Conservation (phyloP, 2,113 vertebrate genomes). For the Atrichornis clamosus region DNA sequence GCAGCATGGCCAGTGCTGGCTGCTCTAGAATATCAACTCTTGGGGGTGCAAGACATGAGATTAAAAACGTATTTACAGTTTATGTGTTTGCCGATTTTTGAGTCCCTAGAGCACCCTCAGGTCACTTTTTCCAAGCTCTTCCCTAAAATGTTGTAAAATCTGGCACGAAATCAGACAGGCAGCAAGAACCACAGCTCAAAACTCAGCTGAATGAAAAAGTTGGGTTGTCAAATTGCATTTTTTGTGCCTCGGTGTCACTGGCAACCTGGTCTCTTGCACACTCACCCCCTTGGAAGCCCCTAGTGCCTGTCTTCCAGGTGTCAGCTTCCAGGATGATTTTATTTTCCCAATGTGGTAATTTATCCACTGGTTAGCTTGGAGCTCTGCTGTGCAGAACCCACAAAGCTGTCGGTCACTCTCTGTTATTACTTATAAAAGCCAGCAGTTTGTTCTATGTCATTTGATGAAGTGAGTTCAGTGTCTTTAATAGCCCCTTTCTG, state of each 20-base stretch:
- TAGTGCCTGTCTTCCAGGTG: neutral
- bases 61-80: neutral
- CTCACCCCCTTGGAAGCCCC: neutral
- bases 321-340: neutral
- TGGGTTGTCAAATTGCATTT: neutral
- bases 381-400: neutral
- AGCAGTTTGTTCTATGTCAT: neutral
- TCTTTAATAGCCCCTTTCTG: neutral
- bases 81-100: neutral
- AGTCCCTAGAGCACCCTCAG: neutral
- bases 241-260: neutral
- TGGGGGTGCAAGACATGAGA: neutral
- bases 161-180: neutral
- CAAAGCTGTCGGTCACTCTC: neutral
- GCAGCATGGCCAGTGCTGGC: neutral
- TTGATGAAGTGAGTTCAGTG: neutral
- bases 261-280: neutral
- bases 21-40: neutral
- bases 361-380: neutral
- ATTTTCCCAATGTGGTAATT: neutral
- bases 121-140: neutral
- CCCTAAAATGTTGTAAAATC: neutral
- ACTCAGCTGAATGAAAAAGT: neutral
- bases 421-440: neutral
- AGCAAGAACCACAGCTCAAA: neutral